These are phyloP conservation scores for Brienomyrus brachyistius DNA, from an alignment of 2,113 vertebrate genomes.

Conservation along the genomic window DNA sequence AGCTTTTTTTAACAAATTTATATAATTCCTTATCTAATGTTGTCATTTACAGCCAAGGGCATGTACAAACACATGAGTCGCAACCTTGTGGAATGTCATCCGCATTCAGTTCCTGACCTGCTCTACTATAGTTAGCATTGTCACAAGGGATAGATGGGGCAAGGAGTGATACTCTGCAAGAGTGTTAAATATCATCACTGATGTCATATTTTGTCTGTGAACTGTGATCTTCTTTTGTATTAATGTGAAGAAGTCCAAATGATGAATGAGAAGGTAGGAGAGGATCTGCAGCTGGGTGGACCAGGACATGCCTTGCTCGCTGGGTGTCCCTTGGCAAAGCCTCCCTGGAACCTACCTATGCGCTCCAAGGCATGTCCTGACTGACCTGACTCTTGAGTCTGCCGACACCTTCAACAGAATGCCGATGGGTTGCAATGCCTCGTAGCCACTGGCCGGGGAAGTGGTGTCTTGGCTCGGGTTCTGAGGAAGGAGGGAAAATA, in stretches of 20 bases:
- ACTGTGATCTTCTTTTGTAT: not conserved
- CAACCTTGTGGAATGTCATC: not conserved
- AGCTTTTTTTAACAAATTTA: not conserved
- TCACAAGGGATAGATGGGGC: not conserved
- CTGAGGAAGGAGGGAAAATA: not conserved
- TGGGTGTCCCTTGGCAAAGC: not conserved
- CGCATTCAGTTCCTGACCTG: not conserved
- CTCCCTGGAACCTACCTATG: not conserved
- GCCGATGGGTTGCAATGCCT: not conserved
- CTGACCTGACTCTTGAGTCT: not conserved
- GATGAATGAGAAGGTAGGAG: not conserved
- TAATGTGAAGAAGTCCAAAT: not conserved
- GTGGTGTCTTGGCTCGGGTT: not conserved
- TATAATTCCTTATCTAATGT: not conserved
- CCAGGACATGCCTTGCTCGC: not conserved
- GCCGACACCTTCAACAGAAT: not conserved
- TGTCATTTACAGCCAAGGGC: not conserved
- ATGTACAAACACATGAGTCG: not conserved
- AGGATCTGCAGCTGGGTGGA: not conserved
- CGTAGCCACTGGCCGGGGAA: not conserved
- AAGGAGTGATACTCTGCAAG: not conserved
- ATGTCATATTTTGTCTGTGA: not conserved
- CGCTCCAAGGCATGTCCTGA: constrained; percentile 12
- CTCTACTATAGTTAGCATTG: not conserved
- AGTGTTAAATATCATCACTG: not conserved